phyloP scores from a whole-genome alignment of 2,113 vertebrate species.

The Shinisaurus crocodilurus region DNA sequence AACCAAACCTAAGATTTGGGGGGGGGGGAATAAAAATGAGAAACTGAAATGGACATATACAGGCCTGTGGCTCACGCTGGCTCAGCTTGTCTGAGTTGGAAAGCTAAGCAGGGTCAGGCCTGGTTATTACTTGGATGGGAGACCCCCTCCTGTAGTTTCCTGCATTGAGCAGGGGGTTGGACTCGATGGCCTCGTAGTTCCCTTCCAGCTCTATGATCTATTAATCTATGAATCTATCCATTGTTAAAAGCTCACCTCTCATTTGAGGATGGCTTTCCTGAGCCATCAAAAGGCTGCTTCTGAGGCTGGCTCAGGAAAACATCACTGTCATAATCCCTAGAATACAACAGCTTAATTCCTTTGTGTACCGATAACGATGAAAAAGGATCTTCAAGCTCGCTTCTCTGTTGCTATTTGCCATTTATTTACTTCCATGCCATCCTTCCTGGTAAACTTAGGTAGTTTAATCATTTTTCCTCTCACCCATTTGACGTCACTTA shows the following conservation, averaged over 20 bases:
- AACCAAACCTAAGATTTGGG: not conserved
- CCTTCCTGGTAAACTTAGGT: conserved; percentile 32
- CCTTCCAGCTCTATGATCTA: too few species aligned
- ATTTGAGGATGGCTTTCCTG: not conserved
- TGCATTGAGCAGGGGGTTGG: too few species aligned
- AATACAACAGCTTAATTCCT: not conserved
- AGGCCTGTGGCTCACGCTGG: too few species aligned
- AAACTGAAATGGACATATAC: too few species aligned
- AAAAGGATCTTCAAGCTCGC: not conserved
- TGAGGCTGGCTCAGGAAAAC: not conserved
- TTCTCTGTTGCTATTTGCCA: not conserved
- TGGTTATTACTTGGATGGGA: too few species aligned
- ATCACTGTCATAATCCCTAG: too few species aligned
- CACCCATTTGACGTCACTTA: conserved; percentile 38
- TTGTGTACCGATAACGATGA: not conserved
- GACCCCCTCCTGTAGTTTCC: too few species aligned
- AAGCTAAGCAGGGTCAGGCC: too few species aligned
- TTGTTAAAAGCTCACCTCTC: not conserved
- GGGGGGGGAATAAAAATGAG: not conserved
- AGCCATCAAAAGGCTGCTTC: not conserved
- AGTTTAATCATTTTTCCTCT: conserved; percentile 25
- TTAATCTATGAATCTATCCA: too few species aligned
- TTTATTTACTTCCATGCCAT: conserved; percentile 38
- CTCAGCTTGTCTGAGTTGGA: too few species aligned
- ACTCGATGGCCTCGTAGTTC: too few species aligned